phyloP scores from a whole-genome alignment of 2,797 vertebrate species.

The Malurus splendens region DNA sequence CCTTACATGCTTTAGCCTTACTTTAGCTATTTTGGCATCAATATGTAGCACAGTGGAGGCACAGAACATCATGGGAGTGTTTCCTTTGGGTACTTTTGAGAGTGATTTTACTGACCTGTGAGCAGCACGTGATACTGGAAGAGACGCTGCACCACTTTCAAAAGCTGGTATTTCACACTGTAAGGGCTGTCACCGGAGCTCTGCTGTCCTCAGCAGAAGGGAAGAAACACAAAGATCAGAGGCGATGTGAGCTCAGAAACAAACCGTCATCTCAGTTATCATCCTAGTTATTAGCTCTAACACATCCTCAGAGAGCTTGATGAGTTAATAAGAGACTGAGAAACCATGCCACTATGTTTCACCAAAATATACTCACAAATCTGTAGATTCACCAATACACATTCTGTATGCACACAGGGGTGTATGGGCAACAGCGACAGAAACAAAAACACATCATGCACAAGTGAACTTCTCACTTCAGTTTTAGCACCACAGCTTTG shows the following conservation, averaged over 20 bases:
- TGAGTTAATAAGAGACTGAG: neutral
- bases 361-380: neutral
- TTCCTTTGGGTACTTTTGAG: neutral
- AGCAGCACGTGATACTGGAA: slow-evolving; percentile 92
- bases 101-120: slow-evolving; percentile 77
- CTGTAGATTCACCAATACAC: neutral
- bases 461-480: neutral
- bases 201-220: slow-evolving; percentile 69
- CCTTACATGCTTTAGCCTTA: neutral
- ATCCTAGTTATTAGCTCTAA: neutral
- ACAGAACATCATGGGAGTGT: neutral
- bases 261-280: neutral
- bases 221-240: neutral
- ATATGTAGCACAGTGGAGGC: neutral
- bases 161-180: slow-evolving; percentile 83
- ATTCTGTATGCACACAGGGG: neutral
- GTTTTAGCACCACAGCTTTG: neutral
- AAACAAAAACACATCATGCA: neutral
- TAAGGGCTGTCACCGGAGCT: slow-evolving; percentile 67
- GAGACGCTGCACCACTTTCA: slow-evolving; percentile 86
- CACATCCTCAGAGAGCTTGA: neutral
- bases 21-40: neutral
- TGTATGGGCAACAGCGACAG: neutral
- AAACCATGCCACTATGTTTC: neutral
- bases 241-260: neutral